Evolutionary conservation across 2,888 invertebrate species (phyloP).

Genomic region (Acanthococcus lagerstroemiae): DNA sequence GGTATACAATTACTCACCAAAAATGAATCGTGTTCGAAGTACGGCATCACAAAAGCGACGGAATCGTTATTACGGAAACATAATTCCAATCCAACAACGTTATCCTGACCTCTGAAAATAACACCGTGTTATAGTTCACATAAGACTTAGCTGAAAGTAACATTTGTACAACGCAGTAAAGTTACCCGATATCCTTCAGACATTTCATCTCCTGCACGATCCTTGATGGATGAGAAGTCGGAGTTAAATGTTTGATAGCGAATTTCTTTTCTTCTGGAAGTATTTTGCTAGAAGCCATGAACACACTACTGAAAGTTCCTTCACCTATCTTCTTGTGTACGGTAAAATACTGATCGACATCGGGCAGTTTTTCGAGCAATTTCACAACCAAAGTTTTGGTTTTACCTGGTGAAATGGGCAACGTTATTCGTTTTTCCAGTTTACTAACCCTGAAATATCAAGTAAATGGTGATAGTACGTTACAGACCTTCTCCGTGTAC

Average conservation of each 20-base stretch:
- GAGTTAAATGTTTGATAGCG: slow-evolving; percentile 78
- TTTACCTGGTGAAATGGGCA: neutral
- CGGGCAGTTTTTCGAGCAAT: slow-evolving; percentile 13
- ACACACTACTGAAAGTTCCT: slow-evolving; percentile 82
- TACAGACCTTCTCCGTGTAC: neutral
- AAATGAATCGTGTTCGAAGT: slow-evolving; percentile 70
- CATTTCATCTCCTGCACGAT: slow-evolving; percentile 72
- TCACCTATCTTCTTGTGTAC: slow-evolving; percentile 54
- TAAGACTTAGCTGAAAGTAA: neutral
- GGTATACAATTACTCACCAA: slow-evolving; percentile 48
- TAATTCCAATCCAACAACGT: slow-evolving; percentile 70
- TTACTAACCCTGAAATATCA: neutral
- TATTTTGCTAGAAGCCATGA: slow-evolving; percentile 56
- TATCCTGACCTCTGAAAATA: slow-evolving; percentile 56
- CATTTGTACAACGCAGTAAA: slow-evolving; percentile 8
- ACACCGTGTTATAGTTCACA: neutral
- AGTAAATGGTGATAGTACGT: neutral
- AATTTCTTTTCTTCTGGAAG: slow-evolving; percentile 49
- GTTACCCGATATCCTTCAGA: slow-evolving; percentile 63
- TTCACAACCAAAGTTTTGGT: neutral
- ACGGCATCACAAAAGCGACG: slow-evolving; percentile 82
- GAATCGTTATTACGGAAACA: slow-evolving; percentile 67
- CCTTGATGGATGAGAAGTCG: slow-evolving; percentile 71
- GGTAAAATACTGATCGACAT: slow-evolving; percentile 9
- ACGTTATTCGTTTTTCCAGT: neutral